A percentile compares a stretch with the other conserved stretches of the same genome.
Conservation (phyloP, 2,888 invertebrate genomes). For the Pyrocoelia pectoralis region DNA sequence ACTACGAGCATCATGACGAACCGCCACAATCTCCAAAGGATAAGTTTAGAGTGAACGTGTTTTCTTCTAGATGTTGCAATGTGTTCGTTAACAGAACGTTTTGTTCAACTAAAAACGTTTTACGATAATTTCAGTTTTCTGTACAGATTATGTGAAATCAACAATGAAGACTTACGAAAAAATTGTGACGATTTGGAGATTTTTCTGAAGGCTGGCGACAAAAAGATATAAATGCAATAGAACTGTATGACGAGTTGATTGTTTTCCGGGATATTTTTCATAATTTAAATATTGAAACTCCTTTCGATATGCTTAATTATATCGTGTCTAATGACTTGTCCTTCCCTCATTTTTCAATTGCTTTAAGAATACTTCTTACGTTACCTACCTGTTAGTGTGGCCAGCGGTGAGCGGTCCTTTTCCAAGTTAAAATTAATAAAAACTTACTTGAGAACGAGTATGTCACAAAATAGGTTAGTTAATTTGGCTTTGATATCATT, state of each 20-base stretch:
- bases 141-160: constrained; percentile 16
- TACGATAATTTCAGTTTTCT: too few relatives aligned
- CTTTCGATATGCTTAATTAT: constrained; percentile 14
- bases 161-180: constrained; percentile 17
- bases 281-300: constrained; percentile 14
- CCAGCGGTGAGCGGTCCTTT: background rate
- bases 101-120: constrained; percentile 20
- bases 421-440: background rate
- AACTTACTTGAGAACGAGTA: too few relatives aligned
- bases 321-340: constrained; percentile 6
- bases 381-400: too few relatives aligned
- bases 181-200: constrained; percentile 22
- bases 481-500: too few relatives aligned
- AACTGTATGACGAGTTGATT: constrained; percentile 4
- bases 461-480: background rate
- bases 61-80: constrained; percentile 15
- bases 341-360: constrained; percentile 6
- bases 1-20: constrained; percentile 25
- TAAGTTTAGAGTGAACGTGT: constrained; percentile 25
- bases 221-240: constrained; percentile 9
- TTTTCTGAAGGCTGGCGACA: constrained; percentile 16
- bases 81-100: constrained; percentile 24
- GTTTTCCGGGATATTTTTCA: constrained; percentile 8
- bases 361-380: background rate
- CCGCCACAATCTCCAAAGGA: constrained; percentile 15